Conservation (phyloP, 2,888 invertebrate species). For the Pecten maximus region DNA sequence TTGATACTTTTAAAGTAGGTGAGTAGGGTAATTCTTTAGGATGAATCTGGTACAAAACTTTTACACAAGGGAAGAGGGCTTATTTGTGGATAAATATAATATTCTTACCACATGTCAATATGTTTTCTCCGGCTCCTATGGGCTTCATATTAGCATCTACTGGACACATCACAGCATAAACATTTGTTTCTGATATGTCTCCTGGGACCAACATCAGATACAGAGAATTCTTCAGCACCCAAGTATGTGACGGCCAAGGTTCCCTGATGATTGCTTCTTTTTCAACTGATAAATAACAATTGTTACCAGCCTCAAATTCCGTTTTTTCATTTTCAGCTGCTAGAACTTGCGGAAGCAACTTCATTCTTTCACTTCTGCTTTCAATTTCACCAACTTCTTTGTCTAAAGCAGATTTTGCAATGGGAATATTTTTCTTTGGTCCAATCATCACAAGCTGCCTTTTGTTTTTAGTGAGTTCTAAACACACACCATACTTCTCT, state of each 20-base stretch:
- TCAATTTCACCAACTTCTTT: not conserved
- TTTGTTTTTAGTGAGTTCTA: not conserved
- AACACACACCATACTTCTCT: not conserved
- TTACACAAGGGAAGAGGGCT: too few species aligned
- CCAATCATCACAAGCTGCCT: not conserved
- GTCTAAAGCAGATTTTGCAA: not conserved
- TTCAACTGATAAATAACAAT: not conserved
- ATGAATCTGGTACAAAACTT: too few species aligned
- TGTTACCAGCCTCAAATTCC: not conserved
- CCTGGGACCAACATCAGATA: not conserved
- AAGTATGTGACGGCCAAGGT: not conserved
- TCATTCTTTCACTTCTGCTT: not conserved
- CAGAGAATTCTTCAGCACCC: not conserved
- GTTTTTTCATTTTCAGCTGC: not conserved
- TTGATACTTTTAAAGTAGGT: too few species aligned
- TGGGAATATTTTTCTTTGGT: not conserved
- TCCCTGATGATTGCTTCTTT: not conserved
- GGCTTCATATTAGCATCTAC: not conserved
- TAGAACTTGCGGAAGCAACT: not conserved
- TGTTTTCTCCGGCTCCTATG: not conserved
- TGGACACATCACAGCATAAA: not conserved
- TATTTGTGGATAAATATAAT: too few species aligned
- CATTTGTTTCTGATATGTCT: not conserved
- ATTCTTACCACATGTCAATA: not conserved
- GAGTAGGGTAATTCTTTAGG: too few species aligned